A percentile compares a stretch with the other conserved stretches of the same genome.
phyloP scores from a whole-genome alignment of 2,888 invertebrate species.

The Parasteatoda lunata region DNA sequence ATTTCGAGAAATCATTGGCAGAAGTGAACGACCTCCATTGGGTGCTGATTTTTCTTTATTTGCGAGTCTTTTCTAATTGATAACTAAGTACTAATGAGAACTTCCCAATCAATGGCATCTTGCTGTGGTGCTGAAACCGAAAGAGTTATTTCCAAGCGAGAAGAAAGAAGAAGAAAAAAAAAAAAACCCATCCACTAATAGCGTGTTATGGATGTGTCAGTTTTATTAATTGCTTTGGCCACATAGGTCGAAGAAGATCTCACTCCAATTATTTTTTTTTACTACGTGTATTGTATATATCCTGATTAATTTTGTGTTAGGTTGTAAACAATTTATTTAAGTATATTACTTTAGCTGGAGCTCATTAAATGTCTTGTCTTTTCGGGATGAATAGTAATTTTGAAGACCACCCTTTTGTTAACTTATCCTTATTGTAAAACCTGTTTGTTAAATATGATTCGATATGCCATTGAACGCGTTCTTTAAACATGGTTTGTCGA shows the following conservation, averaged over 20 bases:
- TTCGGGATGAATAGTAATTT: not conserved
- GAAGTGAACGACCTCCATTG: not conserved
- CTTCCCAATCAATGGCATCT: conserved; percentile 37
- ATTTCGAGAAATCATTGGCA: not conserved
- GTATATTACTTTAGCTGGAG: not conserved
- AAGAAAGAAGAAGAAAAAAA: not conserved
- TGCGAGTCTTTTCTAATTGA: conserved; percentile 27
- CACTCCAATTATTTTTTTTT: conserved; percentile 13
- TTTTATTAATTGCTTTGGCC: conserved; percentile 43
- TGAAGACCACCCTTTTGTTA: no score
- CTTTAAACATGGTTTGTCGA: no score
- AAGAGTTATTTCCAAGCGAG: not conserved
- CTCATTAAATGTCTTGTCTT: not conserved
- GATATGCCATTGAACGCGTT: no score
- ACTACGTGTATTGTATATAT: not conserved
- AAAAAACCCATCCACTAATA: conserved; percentile 20
- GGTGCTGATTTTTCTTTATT: conserved; percentile 13
- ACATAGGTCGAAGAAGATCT: not conserved
- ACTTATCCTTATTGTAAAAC: no score
- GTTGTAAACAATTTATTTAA: not conserved
- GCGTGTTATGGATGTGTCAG: conserved; percentile 39
- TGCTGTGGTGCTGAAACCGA: conserved; percentile 8
- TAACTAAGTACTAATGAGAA: conserved; percentile 32
- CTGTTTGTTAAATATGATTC: no score
- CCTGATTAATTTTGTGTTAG: conserved; percentile 40